These are phyloP conservation scores for Leptinotarsa tumamoca DNA, from an alignment of 2,888 invertebrate species.

Conservation along the genomic window DNA sequence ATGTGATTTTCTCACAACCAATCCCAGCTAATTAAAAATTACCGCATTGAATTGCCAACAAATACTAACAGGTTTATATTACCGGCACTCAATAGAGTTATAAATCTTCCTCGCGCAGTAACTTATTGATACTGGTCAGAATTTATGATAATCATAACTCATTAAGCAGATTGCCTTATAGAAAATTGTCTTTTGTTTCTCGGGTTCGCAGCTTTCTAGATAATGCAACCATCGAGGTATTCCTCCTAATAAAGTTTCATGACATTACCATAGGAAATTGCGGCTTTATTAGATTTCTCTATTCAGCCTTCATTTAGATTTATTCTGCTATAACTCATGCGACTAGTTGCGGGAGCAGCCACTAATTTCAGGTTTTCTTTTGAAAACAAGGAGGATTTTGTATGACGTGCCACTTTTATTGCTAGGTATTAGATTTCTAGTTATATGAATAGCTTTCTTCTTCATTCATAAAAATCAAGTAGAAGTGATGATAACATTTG, in stretches of 20 bases:
- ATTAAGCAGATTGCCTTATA: constrained; percentile 30
- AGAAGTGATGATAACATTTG: too few relatives aligned
- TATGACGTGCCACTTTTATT: neutral
- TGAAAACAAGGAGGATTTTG: neutral
- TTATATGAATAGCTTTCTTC: too few relatives aligned
- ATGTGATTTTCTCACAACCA: too few relatives aligned
- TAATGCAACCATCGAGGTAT: constrained; percentile 11
- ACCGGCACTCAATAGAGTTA: constrained; percentile 22
- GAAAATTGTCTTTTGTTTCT: constrained; percentile 33
- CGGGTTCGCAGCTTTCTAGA: constrained; percentile 24
- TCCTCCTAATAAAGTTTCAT: constrained; percentile 17
- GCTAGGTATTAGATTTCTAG: neutral
- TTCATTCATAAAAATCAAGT: too few relatives aligned
- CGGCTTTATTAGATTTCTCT: constrained; percentile 11
- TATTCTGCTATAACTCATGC: constrained; percentile 10
- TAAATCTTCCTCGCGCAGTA: constrained; percentile 10
- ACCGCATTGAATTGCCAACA: constrained; percentile 2
- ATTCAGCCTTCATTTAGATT: constrained; percentile 17
- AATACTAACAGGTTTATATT: constrained; percentile 12
- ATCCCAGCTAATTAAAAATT: neutral
- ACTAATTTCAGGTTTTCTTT: neutral
- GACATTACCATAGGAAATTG: constrained; percentile 13
- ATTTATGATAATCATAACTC: constrained; percentile 33
- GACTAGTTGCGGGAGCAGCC: neutral
- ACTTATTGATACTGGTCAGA: constrained; percentile 16